Evolutionary conservation across 2,113 vertebrate species (phyloP), one percentile per base, ranked within the genome.

Genomic region (Trogon surrucura): DNA sequence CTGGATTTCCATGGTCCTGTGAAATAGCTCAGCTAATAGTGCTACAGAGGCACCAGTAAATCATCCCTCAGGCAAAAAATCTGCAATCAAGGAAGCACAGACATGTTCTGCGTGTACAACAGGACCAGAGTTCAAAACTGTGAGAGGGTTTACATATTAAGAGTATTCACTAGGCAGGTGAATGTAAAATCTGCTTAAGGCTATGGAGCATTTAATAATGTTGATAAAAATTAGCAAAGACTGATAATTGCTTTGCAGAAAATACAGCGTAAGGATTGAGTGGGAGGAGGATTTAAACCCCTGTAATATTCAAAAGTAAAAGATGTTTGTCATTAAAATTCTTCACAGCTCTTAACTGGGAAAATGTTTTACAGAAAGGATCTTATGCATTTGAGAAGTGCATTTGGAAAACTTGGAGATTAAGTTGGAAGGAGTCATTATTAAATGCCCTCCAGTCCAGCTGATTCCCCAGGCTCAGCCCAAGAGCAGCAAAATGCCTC

Each of bases 171-270:
- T 20, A 66, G 18, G n/a, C 25, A 32, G 30, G 50, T 77, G 27
- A 85, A 64, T 14, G 25, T 1, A 47, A 79, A 45, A 58, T 30
- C 32, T 60, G 2, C 57, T 86, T 65, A 75, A 84, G 72, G 58
- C 26, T 74, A 56, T 4, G 13, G 41, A 57, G 51, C 21, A 61
- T 75, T 92, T 85, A 88, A 85, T 88, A 91, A 74, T 21, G 16
- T 26, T 91, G 81, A 87, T 75, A 91, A 91, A 88, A 93, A 77
- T 65, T 93, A 95, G 36, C 30, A 51, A 82, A 66, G 34, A 17
- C 32, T 47, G 47, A 54, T 91, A 87, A 91, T 41, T 36, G 27
- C 81, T 80, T 74, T 69, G 38, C 38, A 82, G 77, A 82, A 94
- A 87, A 79, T 12, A 20, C 26, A 90, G 66, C 50, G 51, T 29